Percentiles rank a stretch among this genome's conserved stretches.
These are phyloP conservation scores for Ectemnius lituratus DNA, from an alignment of 2,888 invertebrate genomes.

Conservation along the genomic window DNA sequence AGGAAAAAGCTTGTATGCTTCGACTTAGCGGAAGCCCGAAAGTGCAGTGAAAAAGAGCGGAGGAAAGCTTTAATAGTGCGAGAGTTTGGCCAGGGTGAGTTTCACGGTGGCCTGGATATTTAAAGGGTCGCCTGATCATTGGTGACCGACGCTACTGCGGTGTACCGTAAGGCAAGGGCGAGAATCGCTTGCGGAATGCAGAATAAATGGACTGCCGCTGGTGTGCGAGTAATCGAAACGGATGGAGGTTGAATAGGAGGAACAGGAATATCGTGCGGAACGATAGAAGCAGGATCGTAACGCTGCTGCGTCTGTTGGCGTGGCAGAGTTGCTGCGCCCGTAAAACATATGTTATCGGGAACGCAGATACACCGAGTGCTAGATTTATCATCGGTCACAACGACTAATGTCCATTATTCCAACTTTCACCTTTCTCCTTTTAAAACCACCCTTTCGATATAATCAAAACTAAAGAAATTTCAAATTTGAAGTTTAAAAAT, in stretches of 20 bases:
- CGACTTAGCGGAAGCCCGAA: no score
- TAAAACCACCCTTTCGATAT: neutral
- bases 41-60: no score
- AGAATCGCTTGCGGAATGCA: slow-evolving; percentile 10
- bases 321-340: neutral
- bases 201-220: neutral
- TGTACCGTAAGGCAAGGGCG: neutral
- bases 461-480: no score
- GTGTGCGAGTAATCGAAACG: slow-evolving; percentile 10
- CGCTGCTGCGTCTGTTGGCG: neutral
- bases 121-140: no score
- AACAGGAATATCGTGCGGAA: slow-evolving; percentile 25
- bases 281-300: slow-evolving; percentile 38
- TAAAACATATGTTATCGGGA: slow-evolving; percentile 52
- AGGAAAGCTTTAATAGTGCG: no score
- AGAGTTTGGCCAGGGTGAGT: neutral
- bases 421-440: neutral
- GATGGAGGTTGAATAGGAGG: neutral
- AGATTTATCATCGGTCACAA: neutral
- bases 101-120: neutral
- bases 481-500: no score
- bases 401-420: neutral
- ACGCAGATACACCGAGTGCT: neutral
- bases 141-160: neutral
- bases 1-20: no score